phyloP scores from a whole-genome alignment of 2,797 vertebrate genomes.

The Molothrus aeneus region DNA sequence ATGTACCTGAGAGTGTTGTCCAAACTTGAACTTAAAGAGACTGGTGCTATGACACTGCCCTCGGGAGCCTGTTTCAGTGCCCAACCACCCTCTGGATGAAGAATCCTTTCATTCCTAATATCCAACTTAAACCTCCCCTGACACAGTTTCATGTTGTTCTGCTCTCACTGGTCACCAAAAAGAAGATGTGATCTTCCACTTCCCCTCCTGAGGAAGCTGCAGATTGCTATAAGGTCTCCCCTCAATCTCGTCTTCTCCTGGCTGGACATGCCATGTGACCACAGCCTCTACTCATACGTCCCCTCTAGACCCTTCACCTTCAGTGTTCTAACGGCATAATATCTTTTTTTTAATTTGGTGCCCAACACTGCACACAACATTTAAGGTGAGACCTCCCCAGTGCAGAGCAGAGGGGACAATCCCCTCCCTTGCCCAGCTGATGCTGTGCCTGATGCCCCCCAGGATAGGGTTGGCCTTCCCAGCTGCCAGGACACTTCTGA shows the following conservation, averaged over 20 bases:
- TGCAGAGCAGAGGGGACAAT: neutral
- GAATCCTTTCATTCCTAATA: neutral
- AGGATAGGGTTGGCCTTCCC: fast-evolving
- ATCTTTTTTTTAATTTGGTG: no score
- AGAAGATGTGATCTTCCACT: fast-evolving
- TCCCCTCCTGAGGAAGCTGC: neutral
- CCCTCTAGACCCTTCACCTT: neutral
- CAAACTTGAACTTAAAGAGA: neutral
- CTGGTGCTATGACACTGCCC: neutral
- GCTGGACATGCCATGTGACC: neutral
- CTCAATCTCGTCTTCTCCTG: neutral
- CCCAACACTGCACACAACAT: neutral
- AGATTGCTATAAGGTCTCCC: fast-evolving
- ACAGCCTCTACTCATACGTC: neutral
- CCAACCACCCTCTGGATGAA: neutral
- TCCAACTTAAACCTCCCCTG: neutral
- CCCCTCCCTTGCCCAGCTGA: fast-evolving
- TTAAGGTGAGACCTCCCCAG: fast-evolving
- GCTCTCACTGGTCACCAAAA: no score
- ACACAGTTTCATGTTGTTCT: neutral
- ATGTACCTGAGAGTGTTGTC: neutral
- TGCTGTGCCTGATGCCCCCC: neutral
- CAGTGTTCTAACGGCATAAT: neutral
- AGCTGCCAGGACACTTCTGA: neutral
- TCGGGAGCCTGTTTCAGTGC: neutral